Conservation (phyloP, 92 coral and sea anemone genomes). For the Phymanthus crucifer region DNA sequence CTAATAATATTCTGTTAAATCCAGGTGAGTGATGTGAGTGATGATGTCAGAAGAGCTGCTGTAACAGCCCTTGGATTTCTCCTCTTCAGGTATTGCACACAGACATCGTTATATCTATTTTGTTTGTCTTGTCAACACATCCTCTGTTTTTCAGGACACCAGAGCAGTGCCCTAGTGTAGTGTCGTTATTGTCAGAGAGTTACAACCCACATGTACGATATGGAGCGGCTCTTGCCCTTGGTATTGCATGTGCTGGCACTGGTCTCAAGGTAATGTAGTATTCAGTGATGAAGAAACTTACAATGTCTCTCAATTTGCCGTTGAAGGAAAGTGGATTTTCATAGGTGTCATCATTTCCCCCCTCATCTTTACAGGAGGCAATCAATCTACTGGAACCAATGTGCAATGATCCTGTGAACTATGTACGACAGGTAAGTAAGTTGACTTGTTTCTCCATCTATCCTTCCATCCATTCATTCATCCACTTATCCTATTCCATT, state of each 20-base stretch:
- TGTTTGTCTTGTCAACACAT: background rate
- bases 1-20: background rate
- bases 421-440: conserved; percentile 95
- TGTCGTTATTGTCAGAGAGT: conserved; percentile 92
- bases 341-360: background rate
- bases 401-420: conserved; percentile 96
- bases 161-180: conserved; percentile 99
- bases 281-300: background rate
- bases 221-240: conserved; percentile 97
- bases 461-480: background rate
- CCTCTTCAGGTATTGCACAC: conserved; percentile 70
- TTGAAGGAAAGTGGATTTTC: background rate
- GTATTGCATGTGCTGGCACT: conserved; percentile 98
- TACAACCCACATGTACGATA: conserved; percentile 98
- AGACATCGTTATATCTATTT: background rate
- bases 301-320: background rate
- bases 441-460: background rate
- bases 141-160: conserved; percentile 64
- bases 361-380: conserved; percentile 67
- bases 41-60: conserved; percentile 98
- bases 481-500: background rate
- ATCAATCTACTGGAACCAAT: conserved; percentile 91
- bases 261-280: conserved; percentile 73
- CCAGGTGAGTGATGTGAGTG: conserved; percentile 96
- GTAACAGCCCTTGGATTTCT: conserved; percentile 90